Evolutionary conservation across 92 coral and sea anemone genomes (phyloP).

Genomic region (Parazoanthus darwini): DNA sequence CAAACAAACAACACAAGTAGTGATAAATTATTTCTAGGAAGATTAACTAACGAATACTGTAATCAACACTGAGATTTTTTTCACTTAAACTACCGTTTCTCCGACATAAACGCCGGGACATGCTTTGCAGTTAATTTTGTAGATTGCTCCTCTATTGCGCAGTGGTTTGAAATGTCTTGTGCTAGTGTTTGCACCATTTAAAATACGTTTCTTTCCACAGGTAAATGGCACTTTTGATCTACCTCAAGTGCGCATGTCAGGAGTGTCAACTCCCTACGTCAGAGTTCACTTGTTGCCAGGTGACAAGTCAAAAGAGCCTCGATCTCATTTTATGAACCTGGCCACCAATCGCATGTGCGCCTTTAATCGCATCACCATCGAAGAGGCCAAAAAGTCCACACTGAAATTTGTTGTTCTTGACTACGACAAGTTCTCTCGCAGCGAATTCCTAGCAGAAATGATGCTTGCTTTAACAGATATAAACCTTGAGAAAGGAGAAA

Average conservation of each 20-base stretch:
- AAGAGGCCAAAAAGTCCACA: slow-evolving; percentile 68
- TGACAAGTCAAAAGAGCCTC: slow-evolving; percentile 61
- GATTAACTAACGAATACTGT: too few relatives aligned
- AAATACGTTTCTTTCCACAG: slow-evolving; percentile 30
- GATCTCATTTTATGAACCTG: slow-evolving; percentile 79
- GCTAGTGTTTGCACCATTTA: neutral
- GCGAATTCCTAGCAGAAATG: slow-evolving; percentile 93
- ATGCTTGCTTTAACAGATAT: slow-evolving; percentile 70
- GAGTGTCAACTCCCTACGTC: slow-evolving; percentile 85
- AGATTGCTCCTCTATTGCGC: too few relatives aligned
- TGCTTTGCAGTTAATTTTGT: too few relatives aligned
- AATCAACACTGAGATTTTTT: too few relatives aligned
- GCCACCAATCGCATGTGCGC: slow-evolving; percentile 80
- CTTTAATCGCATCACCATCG: slow-evolving; percentile 71
- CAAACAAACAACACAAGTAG: too few relatives aligned
- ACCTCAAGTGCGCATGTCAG: slow-evolving; percentile 85
- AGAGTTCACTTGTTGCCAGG: slow-evolving; percentile 72
- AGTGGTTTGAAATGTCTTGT: too few relatives aligned
- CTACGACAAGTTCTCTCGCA: slow-evolving; percentile 92
- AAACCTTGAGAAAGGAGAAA: slow-evolving; percentile 75
- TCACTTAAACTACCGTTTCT: too few relatives aligned
- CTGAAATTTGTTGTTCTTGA: slow-evolving; percentile 89
- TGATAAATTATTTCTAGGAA: too few relatives aligned
- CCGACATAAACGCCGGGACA: too few relatives aligned
- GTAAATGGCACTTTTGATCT: slow-evolving; percentile 82